Evolutionary conservation across 2,888 invertebrate species (phyloP), one percentile per base, ranked within the genome.

Genomic region (Pecten maximus): DNA sequence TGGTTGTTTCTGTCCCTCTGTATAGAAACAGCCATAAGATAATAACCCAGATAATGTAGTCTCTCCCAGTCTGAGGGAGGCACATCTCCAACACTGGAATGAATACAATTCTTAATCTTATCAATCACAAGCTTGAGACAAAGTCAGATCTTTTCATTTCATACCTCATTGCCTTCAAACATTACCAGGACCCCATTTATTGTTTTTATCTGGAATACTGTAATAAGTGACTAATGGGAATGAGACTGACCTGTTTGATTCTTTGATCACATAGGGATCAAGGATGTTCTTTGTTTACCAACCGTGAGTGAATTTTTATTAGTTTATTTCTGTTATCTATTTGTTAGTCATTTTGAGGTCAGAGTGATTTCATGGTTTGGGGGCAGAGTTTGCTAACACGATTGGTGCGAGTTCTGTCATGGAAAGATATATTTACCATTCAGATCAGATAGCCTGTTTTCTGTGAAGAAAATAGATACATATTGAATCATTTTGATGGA

Each of bases 141-240:
- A 74, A 74, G 74, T 74, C 23, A 23, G 35, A 74, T 74, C 74
- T 74, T 74, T 28, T 88, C 44, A 88, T 88, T 88, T 48, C 40
- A 48, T 88, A 88, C 88, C 88, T 88, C 88, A 88, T 88, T 88
- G 50, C 88, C 50, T 44, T 50, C 44, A 88, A 88, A 44, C 88
- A 19, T 88, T 88, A 19, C n/a, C 0, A 23, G 16, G 88, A 48
- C 88, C 50, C 35, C 28, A 74, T 74, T 74, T 74, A 74, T 74
- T 74, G 74, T 74, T 74, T 35, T 44, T 35, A 54, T 74, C 74
- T 28, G 35, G 74, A 8, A 74, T 28, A 10, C 0, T 35, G 74
- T 74, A 15, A 74, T 74, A 35, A 74, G 74, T 28, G 23, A 74
- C 74, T 6, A 28, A 35, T 6, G 74, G 35, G 35, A 8, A 28